Percentiles rank a stretch among this genome's conserved stretches.
Conservation (phyloP, 1,140 invertebrate species). For the Drosophila leontia region DNA sequence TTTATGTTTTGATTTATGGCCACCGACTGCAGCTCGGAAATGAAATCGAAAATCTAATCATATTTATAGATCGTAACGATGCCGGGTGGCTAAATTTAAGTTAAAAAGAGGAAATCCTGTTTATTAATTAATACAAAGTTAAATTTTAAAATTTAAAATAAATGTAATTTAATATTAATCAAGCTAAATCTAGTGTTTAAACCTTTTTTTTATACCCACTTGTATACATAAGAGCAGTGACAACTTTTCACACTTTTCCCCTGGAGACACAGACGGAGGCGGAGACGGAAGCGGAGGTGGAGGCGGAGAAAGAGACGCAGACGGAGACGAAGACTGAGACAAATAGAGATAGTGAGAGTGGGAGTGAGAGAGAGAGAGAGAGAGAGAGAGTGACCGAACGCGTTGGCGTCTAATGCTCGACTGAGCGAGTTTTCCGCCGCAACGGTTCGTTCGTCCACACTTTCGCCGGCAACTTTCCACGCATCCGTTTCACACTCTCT, state of each 20-base stretch:
- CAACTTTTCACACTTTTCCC: constrained; percentile 59
- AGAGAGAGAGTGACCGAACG: constrained; percentile 62
- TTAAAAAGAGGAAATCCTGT: background rate
- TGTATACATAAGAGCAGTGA: constrained; percentile 42
- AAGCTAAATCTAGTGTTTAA: background rate
- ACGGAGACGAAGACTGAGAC: background rate
- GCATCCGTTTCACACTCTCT: constrained; percentile 46
- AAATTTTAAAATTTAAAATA: background rate
- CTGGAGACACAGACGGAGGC: constrained; percentile 18
- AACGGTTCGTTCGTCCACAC: constrained; percentile 46
- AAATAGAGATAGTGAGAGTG: background rate
- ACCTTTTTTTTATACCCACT: constrained; percentile 39
- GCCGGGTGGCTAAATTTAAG: constrained; percentile 6
- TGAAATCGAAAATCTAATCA: constrained; percentile 17
- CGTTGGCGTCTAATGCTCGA: constrained; percentile 77
- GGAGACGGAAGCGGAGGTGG: background rate
- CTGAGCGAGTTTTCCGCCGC: constrained; percentile 71
- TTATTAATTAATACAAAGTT: background rate
- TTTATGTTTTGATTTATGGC: constrained; percentile 64
- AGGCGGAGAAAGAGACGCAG: background rate
- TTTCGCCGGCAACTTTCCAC: constrained; percentile 72
- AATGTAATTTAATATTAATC: background rate
- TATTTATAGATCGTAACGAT: constrained; percentile 46
- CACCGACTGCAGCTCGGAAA: constrained; percentile 47
- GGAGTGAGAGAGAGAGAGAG: constrained; percentile 5